Conservation (phyloP, 2,888 invertebrate species). For the Acleris emargana region DNA sequence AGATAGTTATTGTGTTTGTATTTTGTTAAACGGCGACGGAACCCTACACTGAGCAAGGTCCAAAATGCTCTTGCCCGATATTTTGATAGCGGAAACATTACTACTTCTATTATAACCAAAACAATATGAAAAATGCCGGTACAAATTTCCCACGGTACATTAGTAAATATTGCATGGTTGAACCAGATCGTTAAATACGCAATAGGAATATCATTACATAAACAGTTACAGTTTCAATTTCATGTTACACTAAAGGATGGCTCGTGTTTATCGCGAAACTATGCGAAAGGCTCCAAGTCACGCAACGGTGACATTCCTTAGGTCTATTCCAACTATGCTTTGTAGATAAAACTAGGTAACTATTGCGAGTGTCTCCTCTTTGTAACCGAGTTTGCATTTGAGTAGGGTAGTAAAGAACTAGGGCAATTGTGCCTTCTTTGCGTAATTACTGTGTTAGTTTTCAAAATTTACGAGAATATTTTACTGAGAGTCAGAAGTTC, state of each 20-base stretch:
- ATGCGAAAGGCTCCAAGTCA: slow-evolving; percentile 22
- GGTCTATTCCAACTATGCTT: slow-evolving; percentile 19
- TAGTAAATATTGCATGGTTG: too few species aligned
- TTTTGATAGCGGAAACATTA: too few species aligned
- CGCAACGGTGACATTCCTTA: slow-evolving; percentile 20
- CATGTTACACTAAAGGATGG: slow-evolving; percentile 8
- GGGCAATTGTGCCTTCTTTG: neutral
- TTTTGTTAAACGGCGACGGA: too few species aligned
- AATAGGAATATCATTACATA: neutral
- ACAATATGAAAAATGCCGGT: too few species aligned
- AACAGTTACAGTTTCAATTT: slow-evolving; percentile 6
- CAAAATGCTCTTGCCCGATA: too few species aligned
- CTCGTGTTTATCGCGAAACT: slow-evolving; percentile 24
- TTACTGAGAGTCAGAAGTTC: too few species aligned
- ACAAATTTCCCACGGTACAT: too few species aligned
- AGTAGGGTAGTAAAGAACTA: slow-evolving; percentile 2
- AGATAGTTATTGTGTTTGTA: too few species aligned
- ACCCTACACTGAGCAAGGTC: too few species aligned
- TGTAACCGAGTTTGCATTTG: neutral
- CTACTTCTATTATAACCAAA: too few species aligned
- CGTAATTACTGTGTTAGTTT: neutral
- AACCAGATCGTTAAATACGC: neutral
- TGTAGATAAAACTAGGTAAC: slow-evolving; percentile 25
- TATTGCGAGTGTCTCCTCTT: slow-evolving; percentile 5
- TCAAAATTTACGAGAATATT: neutral